phyloP scores from a whole-genome alignment of 2,113 vertebrate species.

The Vombatus ursinus region DNA sequence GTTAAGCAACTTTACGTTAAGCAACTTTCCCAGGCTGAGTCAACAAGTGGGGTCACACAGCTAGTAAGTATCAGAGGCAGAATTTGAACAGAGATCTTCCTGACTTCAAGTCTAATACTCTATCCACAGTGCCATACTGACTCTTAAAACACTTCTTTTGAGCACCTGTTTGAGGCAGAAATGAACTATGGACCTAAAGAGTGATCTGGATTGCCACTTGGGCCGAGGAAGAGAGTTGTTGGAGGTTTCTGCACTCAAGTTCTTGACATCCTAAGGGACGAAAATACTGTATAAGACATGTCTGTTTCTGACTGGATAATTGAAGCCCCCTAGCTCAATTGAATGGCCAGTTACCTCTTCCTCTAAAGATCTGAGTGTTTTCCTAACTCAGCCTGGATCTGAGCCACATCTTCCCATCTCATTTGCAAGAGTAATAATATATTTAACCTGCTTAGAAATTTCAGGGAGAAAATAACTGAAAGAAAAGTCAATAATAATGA shows the following conservation, averaged over 20 bases:
- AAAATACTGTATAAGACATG: not conserved
- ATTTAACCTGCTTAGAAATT: conserved; percentile 75
- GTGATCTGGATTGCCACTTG: not conserved
- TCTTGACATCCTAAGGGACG: not conserved
- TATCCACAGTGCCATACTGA: not conserved
- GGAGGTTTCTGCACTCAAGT: not conserved
- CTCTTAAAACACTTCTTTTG: not conserved
- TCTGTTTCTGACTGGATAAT: no score
- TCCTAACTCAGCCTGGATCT: rapidly evolving
- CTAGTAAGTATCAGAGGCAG: not conserved
- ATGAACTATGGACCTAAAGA: not conserved
- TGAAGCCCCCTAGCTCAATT: rapidly evolving
- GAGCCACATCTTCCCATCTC: not conserved
- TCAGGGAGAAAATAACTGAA: conserved; percentile 54
- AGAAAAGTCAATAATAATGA: conserved; percentile 77
- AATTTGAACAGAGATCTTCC: not conserved
- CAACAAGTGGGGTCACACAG: not conserved
- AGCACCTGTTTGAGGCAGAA: not conserved
- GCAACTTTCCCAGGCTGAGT: not conserved
- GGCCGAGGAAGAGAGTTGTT: not conserved
- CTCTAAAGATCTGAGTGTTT: rapidly evolving
- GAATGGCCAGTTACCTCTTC: no score
- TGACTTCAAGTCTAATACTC: not conserved
- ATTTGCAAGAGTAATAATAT: conserved; percentile 16
- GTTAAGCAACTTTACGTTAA: not conserved